Evolutionary conservation across 2,888 invertebrate genomes (phyloP).

Genomic region (Reticulitermes lucifugus): DNA sequence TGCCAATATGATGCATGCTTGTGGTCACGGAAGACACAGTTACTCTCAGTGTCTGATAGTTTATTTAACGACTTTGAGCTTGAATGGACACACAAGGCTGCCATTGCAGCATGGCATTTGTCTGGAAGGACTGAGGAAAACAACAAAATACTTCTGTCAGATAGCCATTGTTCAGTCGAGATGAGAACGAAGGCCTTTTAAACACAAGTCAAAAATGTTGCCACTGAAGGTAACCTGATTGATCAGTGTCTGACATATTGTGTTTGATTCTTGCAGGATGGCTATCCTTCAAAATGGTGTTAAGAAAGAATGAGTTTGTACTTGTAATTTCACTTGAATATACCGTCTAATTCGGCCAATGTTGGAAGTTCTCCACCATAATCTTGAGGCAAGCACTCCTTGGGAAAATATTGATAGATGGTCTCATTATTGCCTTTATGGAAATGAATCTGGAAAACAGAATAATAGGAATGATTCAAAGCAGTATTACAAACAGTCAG

Average conservation of each 20-base stretch:
- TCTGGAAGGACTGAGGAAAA: too few relatives aligned
- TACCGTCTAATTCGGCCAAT: constrained; percentile 43
- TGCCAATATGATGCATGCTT: too few relatives aligned
- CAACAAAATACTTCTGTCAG: too few relatives aligned
- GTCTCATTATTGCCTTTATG: constrained; percentile 69
- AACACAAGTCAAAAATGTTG: neutral
- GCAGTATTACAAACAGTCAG: too few relatives aligned
- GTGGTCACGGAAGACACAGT: too few relatives aligned
- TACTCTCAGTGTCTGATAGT: too few relatives aligned
- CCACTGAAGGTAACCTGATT: neutral
- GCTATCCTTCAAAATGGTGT: neutral
- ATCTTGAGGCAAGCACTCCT: constrained; percentile 70
- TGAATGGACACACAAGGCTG: too few relatives aligned
- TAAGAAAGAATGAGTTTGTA: neutral
- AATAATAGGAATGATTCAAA: too few relatives aligned
- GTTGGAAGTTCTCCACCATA: constrained; percentile 66
- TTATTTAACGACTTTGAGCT: too few relatives aligned
- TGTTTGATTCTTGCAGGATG: neutral
- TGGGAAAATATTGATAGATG: constrained; percentile 70
- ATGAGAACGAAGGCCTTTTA: too few relatives aligned
- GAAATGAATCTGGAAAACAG: constrained; percentile 69
- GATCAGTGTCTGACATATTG: neutral
- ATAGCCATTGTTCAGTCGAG: too few relatives aligned
- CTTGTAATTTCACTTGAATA: neutral
- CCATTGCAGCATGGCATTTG: too few relatives aligned